Evolutionary conservation across 2,888 invertebrate species (phyloP).

Genomic region (Iphiclides podalirius): DNA sequence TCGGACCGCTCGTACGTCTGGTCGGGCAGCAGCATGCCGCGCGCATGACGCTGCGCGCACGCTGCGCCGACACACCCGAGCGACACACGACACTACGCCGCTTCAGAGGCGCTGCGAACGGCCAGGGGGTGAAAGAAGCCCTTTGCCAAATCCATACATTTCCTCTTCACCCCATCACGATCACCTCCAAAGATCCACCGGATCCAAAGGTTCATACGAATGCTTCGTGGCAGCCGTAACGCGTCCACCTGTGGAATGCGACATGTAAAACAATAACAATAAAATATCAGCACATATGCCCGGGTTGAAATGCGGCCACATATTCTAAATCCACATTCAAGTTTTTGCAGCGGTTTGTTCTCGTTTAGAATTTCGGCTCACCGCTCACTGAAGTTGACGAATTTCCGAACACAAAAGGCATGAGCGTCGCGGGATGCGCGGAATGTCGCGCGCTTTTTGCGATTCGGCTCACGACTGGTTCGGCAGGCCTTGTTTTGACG

Average conservation of each 20-base stretch:
- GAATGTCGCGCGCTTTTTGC: slow-evolving; percentile 12
- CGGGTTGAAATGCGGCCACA: slow-evolving; percentile 1
- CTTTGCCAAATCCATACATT: slow-evolving; percentile 7
- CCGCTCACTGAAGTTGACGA: slow-evolving; percentile 8
- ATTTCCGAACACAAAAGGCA: slow-evolving; percentile 6
- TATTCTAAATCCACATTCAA: slow-evolving; percentile 7
- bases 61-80: slow-evolving; percentile 20
- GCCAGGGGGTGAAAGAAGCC: slow-evolving; percentile 2
- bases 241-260: neutral
- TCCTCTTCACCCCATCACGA: neutral
- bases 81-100: slow-evolving; percentile 9
- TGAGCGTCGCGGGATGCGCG: slow-evolving; percentile 8
- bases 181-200: neutral
- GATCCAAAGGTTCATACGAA: neutral
- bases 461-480: neutral
- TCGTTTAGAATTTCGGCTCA: slow-evolving; percentile 5
- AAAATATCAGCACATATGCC: neutral
- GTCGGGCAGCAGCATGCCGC: slow-evolving; percentile 88
- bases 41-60: slow-evolving; percentile 35
- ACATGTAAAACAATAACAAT: neutral
- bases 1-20: slow-evolving; percentile 87
- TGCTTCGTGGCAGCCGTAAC: neutral
- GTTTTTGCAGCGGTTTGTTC: neutral
- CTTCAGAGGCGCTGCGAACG: neutral
- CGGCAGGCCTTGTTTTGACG: neutral